Percentiles rank a stretch among this genome's conserved stretches.
phyloP scores from a whole-genome alignment of 2,888 invertebrate genomes.

The Schizaphis graminum region DNA sequence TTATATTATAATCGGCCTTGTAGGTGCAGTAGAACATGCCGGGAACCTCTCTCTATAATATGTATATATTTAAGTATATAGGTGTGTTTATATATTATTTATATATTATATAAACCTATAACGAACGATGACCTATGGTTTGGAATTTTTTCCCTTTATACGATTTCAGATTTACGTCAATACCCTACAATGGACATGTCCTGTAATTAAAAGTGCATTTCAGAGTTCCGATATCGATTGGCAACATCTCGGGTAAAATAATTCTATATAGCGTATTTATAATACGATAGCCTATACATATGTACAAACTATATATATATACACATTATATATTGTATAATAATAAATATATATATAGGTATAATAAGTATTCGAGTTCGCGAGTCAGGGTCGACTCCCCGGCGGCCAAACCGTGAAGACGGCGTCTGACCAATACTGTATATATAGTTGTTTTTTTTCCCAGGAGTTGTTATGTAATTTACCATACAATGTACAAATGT shows the following conservation, averaged over 20 bases:
- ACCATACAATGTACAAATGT: conserved; percentile 23
- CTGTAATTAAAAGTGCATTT: conserved; percentile 45
- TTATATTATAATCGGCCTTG: conserved; percentile 17
- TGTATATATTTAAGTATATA: not conserved
- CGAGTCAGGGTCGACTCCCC: conserved; percentile 40
- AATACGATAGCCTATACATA: not conserved
- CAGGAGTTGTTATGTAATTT: not conserved
- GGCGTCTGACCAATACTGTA: not conserved
- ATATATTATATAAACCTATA: not conserved
- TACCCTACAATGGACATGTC: not conserved
- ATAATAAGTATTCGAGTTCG: conserved; percentile 26
- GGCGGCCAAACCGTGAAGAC: conserved; percentile 19
- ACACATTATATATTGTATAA: not conserved
- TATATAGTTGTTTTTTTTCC: not conserved
- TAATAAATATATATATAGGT: not conserved
- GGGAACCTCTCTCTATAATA: not conserved
- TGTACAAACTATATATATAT: not conserved
- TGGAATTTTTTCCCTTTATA: conserved; percentile 22
- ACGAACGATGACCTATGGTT: conserved; percentile 11
- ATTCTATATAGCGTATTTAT: not conserved
- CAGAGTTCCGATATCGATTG: conserved; percentile 13
- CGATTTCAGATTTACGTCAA: conserved; percentile 1
- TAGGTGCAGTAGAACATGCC: not conserved
- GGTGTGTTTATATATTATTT: not conserved
- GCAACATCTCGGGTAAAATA: conserved; percentile 2